These are phyloP conservation scores for Musca vetustissima DNA, from an alignment of 1,140 invertebrate genomes.

Conservation along the genomic window DNA sequence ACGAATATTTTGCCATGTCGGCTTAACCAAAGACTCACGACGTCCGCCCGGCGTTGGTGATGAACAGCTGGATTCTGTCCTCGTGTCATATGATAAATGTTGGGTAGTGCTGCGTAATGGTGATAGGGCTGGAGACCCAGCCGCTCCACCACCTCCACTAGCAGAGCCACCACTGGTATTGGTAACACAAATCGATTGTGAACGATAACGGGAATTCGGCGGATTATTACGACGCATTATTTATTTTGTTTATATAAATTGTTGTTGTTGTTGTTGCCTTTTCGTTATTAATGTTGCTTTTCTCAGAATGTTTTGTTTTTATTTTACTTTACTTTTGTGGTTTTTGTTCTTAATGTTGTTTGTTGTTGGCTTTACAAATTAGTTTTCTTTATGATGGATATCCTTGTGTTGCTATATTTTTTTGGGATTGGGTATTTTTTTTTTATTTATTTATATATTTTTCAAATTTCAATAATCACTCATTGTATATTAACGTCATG, in stretches of 20 bases:
- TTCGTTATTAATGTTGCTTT: background rate
- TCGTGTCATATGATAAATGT: background rate
- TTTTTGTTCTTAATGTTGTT: too few species aligned
- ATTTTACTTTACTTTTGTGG: too few species aligned
- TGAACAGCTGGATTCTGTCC: slow-evolving; percentile 28
- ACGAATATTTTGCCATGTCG: slow-evolving; percentile 54
- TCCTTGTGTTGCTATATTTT: too few species aligned
- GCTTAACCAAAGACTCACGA: slow-evolving; percentile 52
- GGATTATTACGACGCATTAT: slow-evolving; percentile 14
- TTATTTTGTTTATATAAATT: background rate
- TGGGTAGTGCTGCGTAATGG: background rate
- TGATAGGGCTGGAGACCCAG: background rate
- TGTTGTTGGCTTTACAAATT: too few species aligned
- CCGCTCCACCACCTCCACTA: background rate
- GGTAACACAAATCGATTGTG: slow-evolving; percentile 38
- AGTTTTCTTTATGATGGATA: too few species aligned
- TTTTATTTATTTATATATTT: too few species aligned
- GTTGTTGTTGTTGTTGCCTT: background rate
- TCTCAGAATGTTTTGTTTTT: too few species aligned
- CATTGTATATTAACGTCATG: too few species aligned
- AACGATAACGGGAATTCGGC: slow-evolving; percentile 36
- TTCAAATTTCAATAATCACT: too few species aligned
- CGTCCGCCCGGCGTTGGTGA: slow-evolving; percentile 34
- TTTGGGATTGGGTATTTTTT: too few species aligned
- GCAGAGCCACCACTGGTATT: slow-evolving; percentile 29